Percentiles rank a stretch among this genome's conserved stretches.
These are phyloP conservation scores for Drepanosiphum platanoidis DNA, from an alignment of 2,888 invertebrate species.

Conservation along the genomic window DNA sequence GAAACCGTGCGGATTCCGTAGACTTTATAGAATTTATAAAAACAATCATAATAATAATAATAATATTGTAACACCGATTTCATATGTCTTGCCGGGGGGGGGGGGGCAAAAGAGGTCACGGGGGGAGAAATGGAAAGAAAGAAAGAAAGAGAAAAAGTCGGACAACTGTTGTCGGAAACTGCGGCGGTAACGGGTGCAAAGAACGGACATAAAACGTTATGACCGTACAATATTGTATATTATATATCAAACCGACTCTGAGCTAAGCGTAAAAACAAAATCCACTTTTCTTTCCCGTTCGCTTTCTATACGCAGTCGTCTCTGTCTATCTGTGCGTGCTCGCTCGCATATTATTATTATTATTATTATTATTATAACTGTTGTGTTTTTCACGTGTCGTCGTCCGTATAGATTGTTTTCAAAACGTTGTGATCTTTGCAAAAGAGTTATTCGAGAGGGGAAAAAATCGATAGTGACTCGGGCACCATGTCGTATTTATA, in stretches of 20 bases:
- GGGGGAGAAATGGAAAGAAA: not conserved
- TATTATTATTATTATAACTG: no score
- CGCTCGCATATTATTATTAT: not conserved
- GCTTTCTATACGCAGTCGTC: not conserved
- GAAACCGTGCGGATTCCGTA: not conserved
- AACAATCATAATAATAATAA: no score
- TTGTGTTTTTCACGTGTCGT: no score
- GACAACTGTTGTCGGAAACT: constrained; percentile 30
- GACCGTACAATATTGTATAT: not conserved
- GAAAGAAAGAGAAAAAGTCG: not conserved
- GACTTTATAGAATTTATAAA: not conserved
- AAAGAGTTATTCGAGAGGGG: no score
- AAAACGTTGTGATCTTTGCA: no score
- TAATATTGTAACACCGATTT: not conserved
- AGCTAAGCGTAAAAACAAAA: not conserved
- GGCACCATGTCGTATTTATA: no score
- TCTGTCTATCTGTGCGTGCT: no score
- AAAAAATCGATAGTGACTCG: no score
- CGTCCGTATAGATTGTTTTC: no score
- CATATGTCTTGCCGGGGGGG: not conserved
- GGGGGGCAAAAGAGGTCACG: no score
- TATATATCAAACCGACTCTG: not conserved
- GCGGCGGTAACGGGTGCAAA: not conserved
- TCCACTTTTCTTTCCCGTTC: not conserved
- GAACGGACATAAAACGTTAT: not conserved